Conservation (phyloP, 2,797 vertebrate species). For the Artibeus lituratus region DNA sequence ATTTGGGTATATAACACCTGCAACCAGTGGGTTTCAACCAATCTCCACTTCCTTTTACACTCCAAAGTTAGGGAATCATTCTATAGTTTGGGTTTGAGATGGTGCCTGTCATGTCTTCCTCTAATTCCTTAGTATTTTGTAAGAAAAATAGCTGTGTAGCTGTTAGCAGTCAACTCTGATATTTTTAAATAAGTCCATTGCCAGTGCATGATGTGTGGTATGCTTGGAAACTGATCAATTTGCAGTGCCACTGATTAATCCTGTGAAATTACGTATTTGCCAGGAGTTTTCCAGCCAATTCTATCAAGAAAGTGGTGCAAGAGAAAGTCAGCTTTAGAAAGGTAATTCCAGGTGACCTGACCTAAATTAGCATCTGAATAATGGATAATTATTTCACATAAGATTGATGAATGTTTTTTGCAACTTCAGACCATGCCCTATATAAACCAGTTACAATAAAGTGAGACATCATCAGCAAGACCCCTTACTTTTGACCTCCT, state of each 20-base stretch:
- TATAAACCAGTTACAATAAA: not conserved
- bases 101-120: not conserved
- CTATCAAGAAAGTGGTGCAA: slow-evolving; percentile 1
- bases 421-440: not conserved
- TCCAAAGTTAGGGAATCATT: not conserved
- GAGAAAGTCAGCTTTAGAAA: slow-evolving; percentile 37
- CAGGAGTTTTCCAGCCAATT: slow-evolving; percentile 13
- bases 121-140: not conserved
- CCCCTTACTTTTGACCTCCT: slow-evolving; percentile 34
- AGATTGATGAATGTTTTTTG: not conserved
- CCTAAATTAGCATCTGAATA: slow-evolving; percentile 58
- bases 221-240: slow-evolving; percentile 5
- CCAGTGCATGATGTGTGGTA: not conserved
- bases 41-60: not conserved
- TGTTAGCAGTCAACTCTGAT: not conserved
- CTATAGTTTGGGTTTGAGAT: not conserved
- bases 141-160: not conserved
- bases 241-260: slow-evolving; percentile 48
- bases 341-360: slow-evolving; percentile 11
- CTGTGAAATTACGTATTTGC: slow-evolving; percentile 7
- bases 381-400: not conserved
- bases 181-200: not conserved
- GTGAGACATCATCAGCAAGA: not conserved
- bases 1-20: not conserved
- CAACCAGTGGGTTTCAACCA: not conserved